Percentiles rank a stretch among this genome's conserved stretches.
These are phyloP conservation scores for Scrobipalpa costella DNA, from an alignment of 2,888 invertebrate genomes.

Conservation along the genomic window DNA sequence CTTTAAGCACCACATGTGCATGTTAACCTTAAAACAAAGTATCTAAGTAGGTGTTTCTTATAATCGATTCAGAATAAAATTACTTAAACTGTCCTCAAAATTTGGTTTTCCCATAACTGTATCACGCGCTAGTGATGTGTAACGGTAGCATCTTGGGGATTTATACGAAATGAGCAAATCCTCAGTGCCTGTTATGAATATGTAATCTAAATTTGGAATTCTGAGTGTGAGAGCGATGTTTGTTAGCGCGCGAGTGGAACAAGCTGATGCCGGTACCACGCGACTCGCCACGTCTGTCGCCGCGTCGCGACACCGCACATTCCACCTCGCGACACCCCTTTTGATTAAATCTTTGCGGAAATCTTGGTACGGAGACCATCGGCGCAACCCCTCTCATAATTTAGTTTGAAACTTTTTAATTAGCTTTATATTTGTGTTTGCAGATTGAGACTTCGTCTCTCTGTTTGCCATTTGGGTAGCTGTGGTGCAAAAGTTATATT, in stretches of 20 bases:
- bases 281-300: constrained; percentile 39
- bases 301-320: constrained; percentile 45
- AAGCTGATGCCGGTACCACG: constrained; percentile 70
- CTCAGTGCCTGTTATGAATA: constrained; percentile 76
- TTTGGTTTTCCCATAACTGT: constrained; percentile 47
- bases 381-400: constrained; percentile 79
- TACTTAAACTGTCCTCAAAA: neutral
- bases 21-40: constrained; percentile 12
- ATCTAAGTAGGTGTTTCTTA: neutral
- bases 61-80: neutral
- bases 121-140: constrained; percentile 49
- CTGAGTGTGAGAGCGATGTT: constrained; percentile 75
- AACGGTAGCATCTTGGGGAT: constrained; percentile 61
- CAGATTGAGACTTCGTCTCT: constrained; percentile 76
- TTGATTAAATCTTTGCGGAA: constrained; percentile 73
- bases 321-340: constrained; percentile 63
- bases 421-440: constrained; percentile 82
- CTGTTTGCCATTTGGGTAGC: constrained; percentile 71
- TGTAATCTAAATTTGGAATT: constrained; percentile 79
- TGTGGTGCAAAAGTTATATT: constrained; percentile 73
- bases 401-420: constrained; percentile 81
- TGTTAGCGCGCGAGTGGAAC: constrained; percentile 67
- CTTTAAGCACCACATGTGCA: constrained; percentile 12
- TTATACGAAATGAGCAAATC: constrained; percentile 67
- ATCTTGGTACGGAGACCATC: constrained; percentile 76